A percentile compares a stretch with the other conserved stretches of the same genome.
These are phyloP conservation scores for Hydrophis major DNA, from an alignment of 2,797 vertebrate genomes.

Conservation along the genomic window DNA sequence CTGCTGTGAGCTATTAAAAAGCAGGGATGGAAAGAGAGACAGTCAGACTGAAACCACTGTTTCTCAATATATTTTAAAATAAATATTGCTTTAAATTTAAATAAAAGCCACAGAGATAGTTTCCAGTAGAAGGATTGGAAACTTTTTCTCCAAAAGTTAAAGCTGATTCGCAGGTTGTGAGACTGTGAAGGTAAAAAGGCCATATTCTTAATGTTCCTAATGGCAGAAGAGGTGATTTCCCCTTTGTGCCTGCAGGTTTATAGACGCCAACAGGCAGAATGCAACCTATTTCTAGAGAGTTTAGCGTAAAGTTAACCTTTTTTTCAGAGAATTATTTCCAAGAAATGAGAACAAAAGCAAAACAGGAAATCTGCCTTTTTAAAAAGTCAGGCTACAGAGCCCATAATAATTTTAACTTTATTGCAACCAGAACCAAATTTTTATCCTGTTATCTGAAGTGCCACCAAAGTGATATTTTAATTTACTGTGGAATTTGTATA, in stretches of 20 bases:
- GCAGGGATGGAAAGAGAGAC: background rate
- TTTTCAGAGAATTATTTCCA: background rate
- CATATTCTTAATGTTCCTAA: background rate
- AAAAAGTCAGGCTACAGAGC: background rate
- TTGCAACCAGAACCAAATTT: background rate
- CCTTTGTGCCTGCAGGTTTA: background rate
- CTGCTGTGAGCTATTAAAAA: background rate
- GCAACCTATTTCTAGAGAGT: background rate
- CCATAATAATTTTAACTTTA: background rate
- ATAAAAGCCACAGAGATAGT: background rate
- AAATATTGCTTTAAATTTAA: background rate
- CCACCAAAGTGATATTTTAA: too few relatives aligned
- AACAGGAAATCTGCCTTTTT: background rate
- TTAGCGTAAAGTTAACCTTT: background rate
- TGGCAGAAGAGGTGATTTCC: background rate
- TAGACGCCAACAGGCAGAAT: background rate
- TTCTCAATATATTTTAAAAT: constrained; percentile 2
- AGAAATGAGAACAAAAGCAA: background rate
- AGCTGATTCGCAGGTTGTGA: background rate
- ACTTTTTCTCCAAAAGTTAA: background rate
- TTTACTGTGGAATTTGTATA: background rate
- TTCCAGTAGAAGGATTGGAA: background rate
- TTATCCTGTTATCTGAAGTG: background rate
- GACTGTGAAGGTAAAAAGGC: background rate
- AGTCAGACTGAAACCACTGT: background rate